Evolutionary conservation across 1,140 invertebrate genomes (phyloP).

Genomic region (Scaptodrosophila lebanonensis): DNA sequence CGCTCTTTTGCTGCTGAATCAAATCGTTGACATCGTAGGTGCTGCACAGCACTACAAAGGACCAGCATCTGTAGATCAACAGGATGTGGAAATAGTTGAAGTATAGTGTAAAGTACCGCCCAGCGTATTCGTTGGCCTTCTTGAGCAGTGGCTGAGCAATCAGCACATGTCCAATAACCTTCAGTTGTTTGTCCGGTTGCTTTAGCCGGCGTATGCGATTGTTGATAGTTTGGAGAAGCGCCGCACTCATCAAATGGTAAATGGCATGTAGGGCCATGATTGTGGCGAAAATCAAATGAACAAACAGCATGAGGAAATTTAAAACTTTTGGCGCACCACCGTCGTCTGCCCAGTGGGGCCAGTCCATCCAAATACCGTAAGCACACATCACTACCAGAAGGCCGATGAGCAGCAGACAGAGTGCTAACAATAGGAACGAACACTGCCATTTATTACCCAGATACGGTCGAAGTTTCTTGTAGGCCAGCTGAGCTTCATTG

Average conservation of each 20-base stretch:
- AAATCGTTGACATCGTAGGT: constrained; percentile 13
- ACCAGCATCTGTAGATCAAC: constrained; percentile 7
- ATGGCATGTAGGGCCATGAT: constrained; percentile 19
- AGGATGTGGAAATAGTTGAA: constrained; percentile 10
- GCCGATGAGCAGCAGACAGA: constrained; percentile 14
- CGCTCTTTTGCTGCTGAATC: constrained; percentile 11
- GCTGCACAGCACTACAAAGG: background rate
- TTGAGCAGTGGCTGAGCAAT: constrained; percentile 6
- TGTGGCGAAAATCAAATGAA: constrained; percentile 3
- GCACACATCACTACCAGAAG: background rate
- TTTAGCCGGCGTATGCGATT: background rate
- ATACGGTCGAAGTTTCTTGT: constrained; percentile 4
- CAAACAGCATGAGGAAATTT: constrained; percentile 4
- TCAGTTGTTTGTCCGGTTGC: background rate
- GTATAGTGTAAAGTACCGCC: constrained; percentile 24
- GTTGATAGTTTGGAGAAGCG: constrained; percentile 23
- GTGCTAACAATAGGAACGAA: constrained; percentile 1
- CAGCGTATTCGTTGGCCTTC: constrained; percentile 19
- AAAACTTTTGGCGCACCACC: background rate
- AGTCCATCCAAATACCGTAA: constrained; percentile 6
- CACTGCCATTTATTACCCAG: constrained; percentile 11
- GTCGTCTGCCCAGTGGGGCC: background rate
- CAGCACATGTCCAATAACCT: constrained; percentile 11
- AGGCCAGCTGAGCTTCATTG: constrained; percentile 20
- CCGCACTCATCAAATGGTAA: constrained; percentile 30